A percentile compares a stretch with the other conserved stretches of the same genome.
phyloP scores from a whole-genome alignment of 2,888 invertebrate genomes.

The Heteropelma amictum region DNA sequence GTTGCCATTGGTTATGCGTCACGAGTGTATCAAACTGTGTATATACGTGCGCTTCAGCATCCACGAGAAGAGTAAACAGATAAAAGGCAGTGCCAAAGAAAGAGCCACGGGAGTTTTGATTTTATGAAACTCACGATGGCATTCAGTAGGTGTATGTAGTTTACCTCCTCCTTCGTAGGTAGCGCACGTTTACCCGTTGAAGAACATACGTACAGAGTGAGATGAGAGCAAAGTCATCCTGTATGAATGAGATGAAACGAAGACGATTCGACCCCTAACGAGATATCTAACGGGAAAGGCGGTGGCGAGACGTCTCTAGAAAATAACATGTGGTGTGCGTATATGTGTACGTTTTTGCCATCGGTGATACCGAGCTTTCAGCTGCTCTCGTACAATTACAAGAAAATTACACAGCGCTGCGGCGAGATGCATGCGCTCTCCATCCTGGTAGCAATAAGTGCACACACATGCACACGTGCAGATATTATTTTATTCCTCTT shows the following conservation, averaged over 20 bases:
- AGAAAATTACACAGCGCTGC: constrained; percentile 53
- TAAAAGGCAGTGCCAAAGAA: no score
- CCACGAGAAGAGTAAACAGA: no score
- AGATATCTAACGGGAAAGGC: constrained; percentile 54
- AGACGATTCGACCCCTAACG: constrained; percentile 50
- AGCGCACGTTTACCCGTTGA: constrained; percentile 35
- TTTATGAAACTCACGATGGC: constrained; percentile 32
- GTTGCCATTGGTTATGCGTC: no score
- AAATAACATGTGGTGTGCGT: constrained; percentile 37
- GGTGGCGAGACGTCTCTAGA: constrained; percentile 36
- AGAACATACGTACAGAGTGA: no score
- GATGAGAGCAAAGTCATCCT: constrained; percentile 41
- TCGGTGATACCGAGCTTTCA: constrained; percentile 48
- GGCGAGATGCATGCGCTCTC: constrained; percentile 24
- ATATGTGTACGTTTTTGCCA: constrained; percentile 1
- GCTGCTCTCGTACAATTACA: constrained; percentile 50
- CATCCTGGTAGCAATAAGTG: constrained; percentile 12
- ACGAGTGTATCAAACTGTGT: no score
- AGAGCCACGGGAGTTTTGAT: neutral
- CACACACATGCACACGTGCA: neutral
- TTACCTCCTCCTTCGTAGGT: constrained; percentile 22
- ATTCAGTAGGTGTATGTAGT: constrained; percentile 9
- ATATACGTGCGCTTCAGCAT: no score
- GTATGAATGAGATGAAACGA: constrained; percentile 39
- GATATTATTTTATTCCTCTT: constrained; percentile 17